These are phyloP conservation scores for Drosophila azteca DNA, from an alignment of 1,140 invertebrate genomes.

Conservation along the genomic window DNA sequence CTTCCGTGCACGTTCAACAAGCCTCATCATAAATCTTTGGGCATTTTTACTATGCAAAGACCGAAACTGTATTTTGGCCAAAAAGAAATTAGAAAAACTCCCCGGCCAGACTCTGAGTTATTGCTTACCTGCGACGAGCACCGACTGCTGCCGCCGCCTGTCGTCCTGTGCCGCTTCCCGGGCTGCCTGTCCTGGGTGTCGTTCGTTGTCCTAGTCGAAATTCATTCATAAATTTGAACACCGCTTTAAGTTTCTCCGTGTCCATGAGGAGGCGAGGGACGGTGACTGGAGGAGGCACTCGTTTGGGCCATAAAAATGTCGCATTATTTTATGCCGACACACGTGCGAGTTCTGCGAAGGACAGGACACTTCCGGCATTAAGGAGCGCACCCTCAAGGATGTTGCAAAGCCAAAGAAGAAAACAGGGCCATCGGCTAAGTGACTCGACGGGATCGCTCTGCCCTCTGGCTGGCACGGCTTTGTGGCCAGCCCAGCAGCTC, in stretches of 20 bases:
- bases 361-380: constrained; percentile 76
- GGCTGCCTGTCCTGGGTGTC: background rate
- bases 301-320: constrained; percentile 74
- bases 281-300: constrained; percentile 45
- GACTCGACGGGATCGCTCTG: constrained; percentile 26
- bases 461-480: constrained; percentile 4
- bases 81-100: constrained; percentile 36
- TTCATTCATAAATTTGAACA: constrained; percentile 77
- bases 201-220: constrained; percentile 41
- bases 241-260: constrained; percentile 63
- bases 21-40: constrained; percentile 67
- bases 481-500: constrained; percentile 28
- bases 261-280: constrained; percentile 18
- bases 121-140: constrained; percentile 50
- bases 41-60: constrained; percentile 69
- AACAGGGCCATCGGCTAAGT: constrained; percentile 28
- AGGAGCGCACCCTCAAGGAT: background rate
- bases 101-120: constrained; percentile 50
- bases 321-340: constrained; percentile 69
- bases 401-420: no score
- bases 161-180: background rate
- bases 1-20: constrained; percentile 46
- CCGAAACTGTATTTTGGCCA: constrained; percentile 55
- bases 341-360: constrained; percentile 61
- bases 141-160: constrained; percentile 7